phyloP scores from a whole-genome alignment of 2,113 vertebrate genomes.

The Rhinoderma darwinii region DNA sequence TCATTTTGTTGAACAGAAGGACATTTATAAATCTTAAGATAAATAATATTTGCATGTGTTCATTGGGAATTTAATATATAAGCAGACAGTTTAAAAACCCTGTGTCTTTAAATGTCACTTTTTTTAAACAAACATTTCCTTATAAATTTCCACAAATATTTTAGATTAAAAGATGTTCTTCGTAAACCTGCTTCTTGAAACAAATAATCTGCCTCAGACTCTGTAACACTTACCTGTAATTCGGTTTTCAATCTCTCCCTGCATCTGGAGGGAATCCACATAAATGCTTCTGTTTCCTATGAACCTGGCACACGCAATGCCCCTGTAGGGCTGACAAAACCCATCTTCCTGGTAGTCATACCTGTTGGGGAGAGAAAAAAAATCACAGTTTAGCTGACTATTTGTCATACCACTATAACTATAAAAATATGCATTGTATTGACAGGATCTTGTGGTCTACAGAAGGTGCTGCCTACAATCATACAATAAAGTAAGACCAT shows the following conservation, averaged over 20 bases:
- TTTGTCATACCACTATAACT: not conserved
- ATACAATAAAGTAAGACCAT: not conserved
- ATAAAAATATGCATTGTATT: not conserved
- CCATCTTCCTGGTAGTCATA: slow-evolving; percentile 86
- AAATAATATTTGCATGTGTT: too few relatives aligned
- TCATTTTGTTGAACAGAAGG: not conserved
- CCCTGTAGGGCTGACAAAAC: slow-evolving; percentile 95
- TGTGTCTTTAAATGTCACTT: too few relatives aligned
- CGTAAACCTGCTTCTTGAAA: too few relatives aligned
- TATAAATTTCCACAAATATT: too few relatives aligned
- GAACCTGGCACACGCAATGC: slow-evolving; percentile 95
- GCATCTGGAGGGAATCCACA: slow-evolving; percentile 96
- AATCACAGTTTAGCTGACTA: slow-evolving; percentile 57
- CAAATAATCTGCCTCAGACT: not conserved
- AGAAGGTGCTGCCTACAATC: not conserved
- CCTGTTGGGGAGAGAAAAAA: slow-evolving; percentile 65
- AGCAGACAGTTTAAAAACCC: too few relatives aligned
- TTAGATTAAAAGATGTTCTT: too few relatives aligned
- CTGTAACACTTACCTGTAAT: slow-evolving; percentile 84
- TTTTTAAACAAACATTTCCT: too few relatives aligned
- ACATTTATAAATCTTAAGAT: too few relatives aligned
- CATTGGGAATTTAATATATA: too few relatives aligned
- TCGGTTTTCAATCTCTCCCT: slow-evolving; percentile 96
- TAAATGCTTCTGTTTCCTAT: slow-evolving; percentile 97
- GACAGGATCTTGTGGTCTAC: not conserved